These are phyloP conservation scores for Pristionchus arcanus DNA, from an alignment of 2,888 invertebrate species.

Conservation along the genomic window DNA sequence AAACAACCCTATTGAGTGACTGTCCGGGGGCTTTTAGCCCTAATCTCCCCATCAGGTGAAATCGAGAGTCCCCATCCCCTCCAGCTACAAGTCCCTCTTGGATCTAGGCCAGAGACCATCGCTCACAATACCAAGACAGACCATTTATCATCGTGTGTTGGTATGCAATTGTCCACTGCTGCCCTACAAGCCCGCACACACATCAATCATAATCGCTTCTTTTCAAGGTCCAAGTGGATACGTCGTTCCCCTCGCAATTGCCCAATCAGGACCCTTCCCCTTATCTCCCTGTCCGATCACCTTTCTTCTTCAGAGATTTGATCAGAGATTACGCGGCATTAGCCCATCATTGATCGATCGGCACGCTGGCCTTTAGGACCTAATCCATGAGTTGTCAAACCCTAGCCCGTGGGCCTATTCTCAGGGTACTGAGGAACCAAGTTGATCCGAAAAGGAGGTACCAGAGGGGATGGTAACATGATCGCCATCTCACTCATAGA, in stretches of 20 bases:
- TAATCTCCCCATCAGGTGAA: slow-evolving; percentile 43
- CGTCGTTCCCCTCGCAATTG: background rate
- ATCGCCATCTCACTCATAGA: background rate
- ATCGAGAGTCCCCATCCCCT: background rate
- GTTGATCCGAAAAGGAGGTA: background rate
- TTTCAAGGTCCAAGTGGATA: slow-evolving; percentile 1
- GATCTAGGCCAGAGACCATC: background rate
- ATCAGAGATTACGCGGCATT: background rate
- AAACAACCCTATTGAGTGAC: slow-evolving; percentile 29
- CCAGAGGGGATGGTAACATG: slow-evolving; percentile 6
- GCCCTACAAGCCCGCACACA: background rate
- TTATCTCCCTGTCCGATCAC: slow-evolving; percentile 6
- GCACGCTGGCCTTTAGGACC: background rate
- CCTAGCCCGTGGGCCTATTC: background rate
- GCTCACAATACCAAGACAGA: background rate
- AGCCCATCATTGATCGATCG: slow-evolving; percentile 46
- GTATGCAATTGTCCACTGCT: background rate
- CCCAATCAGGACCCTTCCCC: background rate
- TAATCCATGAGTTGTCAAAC: slow-evolving; percentile 2
- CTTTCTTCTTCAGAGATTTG: slow-evolving; percentile 39
- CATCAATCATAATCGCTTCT: slow-evolving; percentile 48
- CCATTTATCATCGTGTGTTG: slow-evolving; percentile 2
- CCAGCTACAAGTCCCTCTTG: background rate
- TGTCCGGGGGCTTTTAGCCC: slow-evolving; percentile 6
- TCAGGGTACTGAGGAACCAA: background rate